Percentiles rank a stretch among this genome's conserved stretches.
Conservation (phyloP, 1,140 invertebrate species). For the Ceratina australensis region DNA sequence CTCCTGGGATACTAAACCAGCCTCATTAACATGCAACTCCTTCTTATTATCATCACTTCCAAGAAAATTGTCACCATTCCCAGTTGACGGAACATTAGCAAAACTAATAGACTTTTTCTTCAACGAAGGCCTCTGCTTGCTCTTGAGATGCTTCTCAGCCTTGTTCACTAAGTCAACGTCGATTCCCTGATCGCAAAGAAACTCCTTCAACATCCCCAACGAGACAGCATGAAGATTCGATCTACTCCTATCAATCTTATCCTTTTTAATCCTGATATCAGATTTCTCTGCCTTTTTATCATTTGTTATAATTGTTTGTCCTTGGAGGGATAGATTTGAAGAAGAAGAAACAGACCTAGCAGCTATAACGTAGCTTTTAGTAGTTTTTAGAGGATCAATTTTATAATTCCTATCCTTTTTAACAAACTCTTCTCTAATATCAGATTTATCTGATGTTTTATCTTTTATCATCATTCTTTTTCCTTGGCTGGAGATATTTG, state of each 20-base stretch:
- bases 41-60: too few relatives aligned
- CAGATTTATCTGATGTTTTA: too few relatives aligned
- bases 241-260: too few relatives aligned
- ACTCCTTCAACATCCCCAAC: constrained; percentile 48
- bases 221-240: constrained; percentile 35
- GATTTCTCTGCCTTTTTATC: background rate
- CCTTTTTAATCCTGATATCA: background rate
- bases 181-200: constrained; percentile 50
- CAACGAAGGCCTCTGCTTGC: constrained; percentile 5
- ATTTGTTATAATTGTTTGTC: too few relatives aligned
- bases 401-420: too few relatives aligned
- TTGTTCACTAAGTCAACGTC: constrained; percentile 25
- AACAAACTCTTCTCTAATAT: too few relatives aligned
- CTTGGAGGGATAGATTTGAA: background rate
- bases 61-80: background rate
- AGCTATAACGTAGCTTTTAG: background rate
- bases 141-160: constrained; percentile 6
- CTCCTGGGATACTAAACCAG: background rate
- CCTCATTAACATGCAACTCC: background rate
- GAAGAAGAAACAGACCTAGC: background rate
- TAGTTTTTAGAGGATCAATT: background rate
- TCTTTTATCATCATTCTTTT: too few relatives aligned
- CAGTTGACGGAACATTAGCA: background rate
- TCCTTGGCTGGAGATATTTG: too few relatives aligned
- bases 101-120: constrained; percentile 6